Base-by-base conservation (phyloP, 1,140 invertebrate species). In the Drosophila teissieri region DNA sequence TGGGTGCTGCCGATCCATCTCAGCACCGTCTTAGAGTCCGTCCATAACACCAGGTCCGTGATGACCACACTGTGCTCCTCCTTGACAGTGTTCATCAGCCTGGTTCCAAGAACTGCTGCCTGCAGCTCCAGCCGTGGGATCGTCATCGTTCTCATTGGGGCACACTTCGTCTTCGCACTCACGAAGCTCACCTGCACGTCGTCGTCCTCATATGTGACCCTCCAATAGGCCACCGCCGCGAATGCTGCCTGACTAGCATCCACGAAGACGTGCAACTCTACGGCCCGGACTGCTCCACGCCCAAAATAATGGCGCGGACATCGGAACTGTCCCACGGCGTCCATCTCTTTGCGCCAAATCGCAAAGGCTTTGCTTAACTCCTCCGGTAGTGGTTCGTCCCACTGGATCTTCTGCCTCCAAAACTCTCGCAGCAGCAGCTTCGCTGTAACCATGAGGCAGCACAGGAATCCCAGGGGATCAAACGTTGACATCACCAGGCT, bases 71-170 rank as follows among this genome's bases (percentile, higher is more conserved):
- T 22, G 45, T 62, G 69, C 14, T 17, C 40, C 10, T 31, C 2
- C 22, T 34, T 56, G 19, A 56, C 44, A 14, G 45, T 36, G 24
- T 54, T 24, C n/a, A 77, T 74, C 11, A 93, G 10, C 27, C 88
- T 69, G 2, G 72, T 75, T 7, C 82, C 91, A 15, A 93, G 51
- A 0, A 93, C 51, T 1, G 93, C 93, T 8, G 91, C 93, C 54
- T 92, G 80, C 1, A 93, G 73, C 68, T 93, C 92, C 4, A 93
- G 57, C 24, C 92, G 68, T 1, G 93, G 92, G 17, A 93, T 91
- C 1, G 91, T 89, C n/a, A 91, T 45, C 1, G 57, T 42, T 55
- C 90, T 91, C 6, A 92, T 19, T 6, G 93, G 92, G 0, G 93
- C 77, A 3, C 93, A 92, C 58, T 84, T 76, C 7, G 85, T 65